Evolutionary conservation across 1,140 invertebrate genomes (phyloP).

Genomic region (Tribolium castaneum): DNA sequence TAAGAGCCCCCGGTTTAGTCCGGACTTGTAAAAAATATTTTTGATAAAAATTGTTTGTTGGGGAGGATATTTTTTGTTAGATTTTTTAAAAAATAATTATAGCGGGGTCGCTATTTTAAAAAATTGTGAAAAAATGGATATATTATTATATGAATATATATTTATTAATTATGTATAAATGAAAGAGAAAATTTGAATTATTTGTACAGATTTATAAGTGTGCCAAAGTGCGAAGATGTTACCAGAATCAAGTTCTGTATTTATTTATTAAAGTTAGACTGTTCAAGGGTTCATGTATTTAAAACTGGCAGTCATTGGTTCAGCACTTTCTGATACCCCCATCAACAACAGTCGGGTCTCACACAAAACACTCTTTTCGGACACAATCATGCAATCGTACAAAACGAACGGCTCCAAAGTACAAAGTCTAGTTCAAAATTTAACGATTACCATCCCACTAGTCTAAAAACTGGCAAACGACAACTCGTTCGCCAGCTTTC

Average conservation of each 20-base stretch:
- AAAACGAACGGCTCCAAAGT: constrained; percentile 51
- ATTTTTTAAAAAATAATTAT: constrained; percentile 62
- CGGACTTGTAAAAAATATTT: constrained; percentile 62
- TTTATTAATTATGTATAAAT: constrained; percentile 64
- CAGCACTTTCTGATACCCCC: constrained; percentile 53
- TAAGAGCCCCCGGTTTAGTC: constrained; percentile 35
- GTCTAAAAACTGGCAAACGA: too few relatives aligned
- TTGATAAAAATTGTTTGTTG: constrained; percentile 66
- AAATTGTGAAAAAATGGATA: constrained; percentile 66
- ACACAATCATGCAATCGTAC: constrained; percentile 48
- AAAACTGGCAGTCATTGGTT: constrained; percentile 49
- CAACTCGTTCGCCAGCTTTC: neutral
- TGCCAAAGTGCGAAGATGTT: constrained; percentile 65
- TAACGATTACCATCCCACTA: constrained; percentile 12
- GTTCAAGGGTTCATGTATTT: constrained; percentile 63
- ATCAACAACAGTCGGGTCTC: constrained; percentile 53
- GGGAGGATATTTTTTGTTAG: constrained; percentile 66
- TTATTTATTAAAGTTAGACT: constrained; percentile 61
- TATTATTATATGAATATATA: constrained; percentile 61
- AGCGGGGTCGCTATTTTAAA: constrained; percentile 62
- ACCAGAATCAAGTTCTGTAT: constrained; percentile 59
- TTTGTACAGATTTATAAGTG: constrained; percentile 65
- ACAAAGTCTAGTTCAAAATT: constrained; percentile 55
- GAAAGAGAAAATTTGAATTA: constrained; percentile 60
- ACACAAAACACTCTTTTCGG: constrained; percentile 43